These are phyloP conservation scores for Agrochola lota DNA, from an alignment of 2,888 invertebrate species.

Conservation along the genomic window DNA sequence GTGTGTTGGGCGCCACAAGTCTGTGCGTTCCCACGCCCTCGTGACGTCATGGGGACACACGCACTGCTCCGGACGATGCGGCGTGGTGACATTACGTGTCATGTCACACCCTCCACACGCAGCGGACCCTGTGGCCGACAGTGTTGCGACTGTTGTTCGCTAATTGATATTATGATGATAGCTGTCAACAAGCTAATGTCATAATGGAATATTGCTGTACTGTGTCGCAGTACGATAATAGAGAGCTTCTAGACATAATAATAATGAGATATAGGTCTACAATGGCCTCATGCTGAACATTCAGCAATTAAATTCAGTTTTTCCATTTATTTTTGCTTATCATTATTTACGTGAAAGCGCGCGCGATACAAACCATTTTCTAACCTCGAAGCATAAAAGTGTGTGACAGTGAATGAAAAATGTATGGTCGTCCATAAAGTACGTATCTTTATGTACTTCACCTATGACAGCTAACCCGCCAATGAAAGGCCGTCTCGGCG, in stretches of 20 bases:
- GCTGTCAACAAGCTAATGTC: neutral
- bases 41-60: constrained; percentile 14
- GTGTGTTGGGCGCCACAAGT: constrained; percentile 31
- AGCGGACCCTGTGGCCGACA: neutral
- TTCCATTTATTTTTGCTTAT: neutral
- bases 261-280: neutral
- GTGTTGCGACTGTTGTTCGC: neutral
- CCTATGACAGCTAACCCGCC: constrained; percentile 37
- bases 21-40: constrained; percentile 15
- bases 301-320: neutral
- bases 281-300: neutral
- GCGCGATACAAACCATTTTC: constrained; percentile 5
- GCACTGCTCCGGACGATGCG: neutral
- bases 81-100: neutral
- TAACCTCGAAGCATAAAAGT: constrained; percentile 21
- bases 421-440: constrained; percentile 26
- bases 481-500: neutral
- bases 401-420: constrained; percentile 41
- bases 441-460: constrained; percentile 28
- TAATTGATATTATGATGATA: constrained; percentile 13
- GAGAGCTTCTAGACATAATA: neutral
- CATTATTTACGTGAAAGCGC: constrained; percentile 14
- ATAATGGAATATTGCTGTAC: constrained; percentile 21
- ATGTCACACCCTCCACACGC: neutral
- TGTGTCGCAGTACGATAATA: constrained; percentile 2